Base-by-base conservation (phyloP, 2,888 invertebrate genomes). In the Melieria omissa region DNA sequence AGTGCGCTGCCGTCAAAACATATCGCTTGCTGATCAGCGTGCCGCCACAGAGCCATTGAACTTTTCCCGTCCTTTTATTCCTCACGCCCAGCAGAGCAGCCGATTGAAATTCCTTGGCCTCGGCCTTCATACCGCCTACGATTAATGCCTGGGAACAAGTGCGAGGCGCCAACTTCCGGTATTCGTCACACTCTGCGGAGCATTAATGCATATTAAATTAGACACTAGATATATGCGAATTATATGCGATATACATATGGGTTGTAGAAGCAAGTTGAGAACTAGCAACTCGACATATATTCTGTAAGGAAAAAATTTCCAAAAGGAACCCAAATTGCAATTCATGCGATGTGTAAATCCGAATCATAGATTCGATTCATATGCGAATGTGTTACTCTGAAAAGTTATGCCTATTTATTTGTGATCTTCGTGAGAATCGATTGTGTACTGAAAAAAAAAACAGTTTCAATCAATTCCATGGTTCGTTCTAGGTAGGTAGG, bases 1-100 rank as follows among this genome's bases (percentile, higher is more conserved):
- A 91, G 79, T 91, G 91, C 0, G 90, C 91, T 7, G 91, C 91
- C 4, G 90, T 89, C 41, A 91, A 79, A 3, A 91, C 87, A 82
- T 88, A 90, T 64, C 83, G 82, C 2, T 88, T 85, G 60, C 89
- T 89, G 41, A 91, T 88, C 47, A 91, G 81, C 1, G 89, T 88
- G 0, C 90, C 91, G 3, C 90, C 91, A 79, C 91, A 91, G 1
- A 70, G 55, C 87, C 87, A 88, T 0, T 64, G 42, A 14, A 83
- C 75, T 7, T 57, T 6, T 1, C 42, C 49, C 41, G 71, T 72
- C 4, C 74, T 60, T 0, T 49, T 65, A 14, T 65, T 29, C 44
- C 71, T 73, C 7, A 73, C 76, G n/a, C 79, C 79, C 45, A 82
- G 60, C 10, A 81, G 70, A 16, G 80, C 83, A 79, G 81, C 81